These are phyloP conservation scores for Myoxocephalus aenaeus DNA, from an alignment of 2,797 vertebrate genomes.

Conservation along the genomic window DNA sequence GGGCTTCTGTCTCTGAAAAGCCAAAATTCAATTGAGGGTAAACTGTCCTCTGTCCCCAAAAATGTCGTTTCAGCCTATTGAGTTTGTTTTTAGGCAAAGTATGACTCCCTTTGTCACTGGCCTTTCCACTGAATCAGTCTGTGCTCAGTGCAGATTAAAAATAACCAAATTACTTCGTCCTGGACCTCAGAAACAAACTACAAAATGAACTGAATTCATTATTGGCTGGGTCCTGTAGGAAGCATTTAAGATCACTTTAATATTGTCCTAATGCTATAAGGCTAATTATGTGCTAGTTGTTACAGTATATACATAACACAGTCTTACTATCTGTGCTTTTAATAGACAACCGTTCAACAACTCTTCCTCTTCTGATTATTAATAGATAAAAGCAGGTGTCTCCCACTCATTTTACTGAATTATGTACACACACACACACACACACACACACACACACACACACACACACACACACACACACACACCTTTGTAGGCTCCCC, in stretches of 20 bases:
- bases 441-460: conserved; percentile 13
- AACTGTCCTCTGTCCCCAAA: not conserved
- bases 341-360: not conserved
- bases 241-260: conserved; percentile 11
- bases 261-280: conserved; percentile 6
- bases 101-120: conserved; percentile 8
- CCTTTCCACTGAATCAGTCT: conserved; percentile 15
- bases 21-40: not conserved
- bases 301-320: not conserved
- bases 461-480: conserved; percentile 36
- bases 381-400: conserved; percentile 61
- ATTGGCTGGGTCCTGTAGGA: not conserved
- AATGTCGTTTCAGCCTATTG: not conserved
- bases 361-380: conserved; percentile 61
- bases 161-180: not conserved
- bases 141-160: not conserved
- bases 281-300: conserved; percentile 14
- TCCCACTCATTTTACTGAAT: conserved; percentile 41
- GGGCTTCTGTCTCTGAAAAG: not conserved
- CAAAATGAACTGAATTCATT: conserved; percentile 6
- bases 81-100: not conserved
- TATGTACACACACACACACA: conserved; percentile 28
- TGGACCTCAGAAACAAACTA: not conserved
- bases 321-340: not conserved
- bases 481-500: conserved; percentile 37